phyloP scores from a whole-genome alignment of 2,113 vertebrate species.

The Catharus bicknelli region DNA sequence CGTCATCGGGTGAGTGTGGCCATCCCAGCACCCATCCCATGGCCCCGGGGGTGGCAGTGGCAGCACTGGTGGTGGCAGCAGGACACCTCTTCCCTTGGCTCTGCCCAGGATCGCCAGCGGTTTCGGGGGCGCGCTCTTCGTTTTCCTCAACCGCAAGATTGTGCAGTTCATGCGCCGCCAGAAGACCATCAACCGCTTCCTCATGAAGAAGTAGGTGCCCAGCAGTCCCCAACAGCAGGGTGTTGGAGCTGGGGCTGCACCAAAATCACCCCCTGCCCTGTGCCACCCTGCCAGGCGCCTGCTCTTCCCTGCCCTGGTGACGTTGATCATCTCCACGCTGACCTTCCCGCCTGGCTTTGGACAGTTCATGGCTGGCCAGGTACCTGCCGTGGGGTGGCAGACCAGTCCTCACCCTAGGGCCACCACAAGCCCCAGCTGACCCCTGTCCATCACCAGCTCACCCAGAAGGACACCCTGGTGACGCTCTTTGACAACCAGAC shows the following conservation, averaged over 20 bases:
- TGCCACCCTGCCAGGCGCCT: conserved; percentile 78
- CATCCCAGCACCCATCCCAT: not conserved
- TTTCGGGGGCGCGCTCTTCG: conserved; percentile 92
- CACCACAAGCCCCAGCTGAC: not conserved
- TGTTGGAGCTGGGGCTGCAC: not conserved
- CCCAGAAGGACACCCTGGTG: conserved; percentile 94
- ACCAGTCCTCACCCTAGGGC: not conserved
- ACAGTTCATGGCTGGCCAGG: conserved; percentile 98
- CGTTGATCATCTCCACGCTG: conserved; percentile 88
- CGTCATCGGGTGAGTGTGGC: conserved; percentile 86
- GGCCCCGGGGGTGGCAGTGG: not conserved
- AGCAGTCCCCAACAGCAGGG: fast-evolving
- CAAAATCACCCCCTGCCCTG: not conserved
- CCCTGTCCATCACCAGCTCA: conserved; percentile 77
- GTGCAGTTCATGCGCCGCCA: conserved; percentile 98
- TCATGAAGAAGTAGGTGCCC: conserved; percentile 95
- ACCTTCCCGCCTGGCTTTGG: conserved; percentile 96
- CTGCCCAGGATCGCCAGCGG: conserved; percentile 89
- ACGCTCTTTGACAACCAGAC: conserved; percentile 95
- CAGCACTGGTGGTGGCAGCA: not conserved
- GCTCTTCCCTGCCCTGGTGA: conserved; percentile 92
- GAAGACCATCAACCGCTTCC: conserved; percentile 96
- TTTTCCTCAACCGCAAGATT: conserved; percentile 94
- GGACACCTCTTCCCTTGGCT: not conserved
- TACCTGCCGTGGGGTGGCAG: not conserved